Conservation (phyloP, 1,140 invertebrate species). For the Hesperophylax magnus region DNA sequence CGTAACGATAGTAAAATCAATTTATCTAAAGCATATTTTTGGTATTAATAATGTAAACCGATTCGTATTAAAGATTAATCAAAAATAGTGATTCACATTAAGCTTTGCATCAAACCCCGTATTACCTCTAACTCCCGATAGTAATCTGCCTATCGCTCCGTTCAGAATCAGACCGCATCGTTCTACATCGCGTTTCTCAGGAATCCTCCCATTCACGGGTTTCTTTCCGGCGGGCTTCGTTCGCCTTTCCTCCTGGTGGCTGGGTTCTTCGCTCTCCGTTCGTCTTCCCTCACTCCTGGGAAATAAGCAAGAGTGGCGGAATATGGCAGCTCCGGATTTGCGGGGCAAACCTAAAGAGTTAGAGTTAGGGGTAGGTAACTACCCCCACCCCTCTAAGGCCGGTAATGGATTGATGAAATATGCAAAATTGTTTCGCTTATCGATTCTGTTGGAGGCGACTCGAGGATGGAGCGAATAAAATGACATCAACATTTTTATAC, state of each 20-base stretch:
- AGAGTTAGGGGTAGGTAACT: background rate
- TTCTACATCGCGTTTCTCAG: constrained; percentile 6
- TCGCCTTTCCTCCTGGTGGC: background rate
- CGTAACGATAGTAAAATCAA: no score
- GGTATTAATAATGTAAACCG: no score
- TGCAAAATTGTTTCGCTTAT: constrained; percentile 46
- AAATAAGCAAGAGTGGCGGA: constrained; percentile 45
- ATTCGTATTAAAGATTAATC: no score
- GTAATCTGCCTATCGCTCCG: background rate
- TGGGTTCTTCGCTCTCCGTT: background rate
- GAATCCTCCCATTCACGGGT: background rate
- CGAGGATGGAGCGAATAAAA: no score
- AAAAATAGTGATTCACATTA: no score
- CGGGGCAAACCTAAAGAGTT: constrained; percentile 4
- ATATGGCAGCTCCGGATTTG: constrained; percentile 12
- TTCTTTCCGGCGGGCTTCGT: constrained; percentile 12
- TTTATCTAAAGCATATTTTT: no score
- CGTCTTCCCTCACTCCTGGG: constrained; percentile 47
- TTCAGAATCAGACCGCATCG: background rate
- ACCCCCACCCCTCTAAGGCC: background rate
- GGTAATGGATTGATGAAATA: constrained; percentile 46
- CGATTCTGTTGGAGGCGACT: constrained; percentile 19
- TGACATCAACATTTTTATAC: no score
- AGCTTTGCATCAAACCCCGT: no score
- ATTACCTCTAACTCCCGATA: no score